These are phyloP conservation scores for Ictidomys tridecemlineatus DNA, from an alignment of 2,113 vertebrate genomes.

Conservation along the genomic window DNA sequence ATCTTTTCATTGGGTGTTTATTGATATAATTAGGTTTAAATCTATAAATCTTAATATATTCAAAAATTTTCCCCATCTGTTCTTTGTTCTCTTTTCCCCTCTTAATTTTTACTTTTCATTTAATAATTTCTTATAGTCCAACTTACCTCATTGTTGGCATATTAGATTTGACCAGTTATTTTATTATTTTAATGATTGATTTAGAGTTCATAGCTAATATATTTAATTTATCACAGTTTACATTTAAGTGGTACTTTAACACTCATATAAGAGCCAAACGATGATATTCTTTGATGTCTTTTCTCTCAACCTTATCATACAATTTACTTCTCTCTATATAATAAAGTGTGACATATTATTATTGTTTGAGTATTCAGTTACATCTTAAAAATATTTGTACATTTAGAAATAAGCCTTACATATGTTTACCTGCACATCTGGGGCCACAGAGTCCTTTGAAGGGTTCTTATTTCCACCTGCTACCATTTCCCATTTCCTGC, in stretches of 20 bases:
- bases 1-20: background rate
- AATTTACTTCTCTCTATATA: background rate
- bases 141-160: background rate
- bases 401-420: background rate
- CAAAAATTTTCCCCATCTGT: background rate
- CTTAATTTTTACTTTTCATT: background rate
- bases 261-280: background rate
- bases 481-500: background rate
- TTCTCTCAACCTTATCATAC: background rate
- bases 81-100: background rate
- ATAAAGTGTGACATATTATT: background rate
- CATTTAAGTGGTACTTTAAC: background rate
- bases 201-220: background rate
- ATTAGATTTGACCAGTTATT: background rate
- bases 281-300: background rate
- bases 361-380: background rate
- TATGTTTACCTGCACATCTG: background rate
- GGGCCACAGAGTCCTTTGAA: background rate
- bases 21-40: background rate
- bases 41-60: background rate
- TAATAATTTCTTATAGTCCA: background rate
- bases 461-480: background rate
- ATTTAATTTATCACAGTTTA: background rate
- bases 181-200: background rate
- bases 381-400: background rate